Percentiles rank a stretch among this genome's conserved stretches.
phyloP scores from a whole-genome alignment of 2,797 vertebrate species.

The Coreius guichenoti region DNA sequence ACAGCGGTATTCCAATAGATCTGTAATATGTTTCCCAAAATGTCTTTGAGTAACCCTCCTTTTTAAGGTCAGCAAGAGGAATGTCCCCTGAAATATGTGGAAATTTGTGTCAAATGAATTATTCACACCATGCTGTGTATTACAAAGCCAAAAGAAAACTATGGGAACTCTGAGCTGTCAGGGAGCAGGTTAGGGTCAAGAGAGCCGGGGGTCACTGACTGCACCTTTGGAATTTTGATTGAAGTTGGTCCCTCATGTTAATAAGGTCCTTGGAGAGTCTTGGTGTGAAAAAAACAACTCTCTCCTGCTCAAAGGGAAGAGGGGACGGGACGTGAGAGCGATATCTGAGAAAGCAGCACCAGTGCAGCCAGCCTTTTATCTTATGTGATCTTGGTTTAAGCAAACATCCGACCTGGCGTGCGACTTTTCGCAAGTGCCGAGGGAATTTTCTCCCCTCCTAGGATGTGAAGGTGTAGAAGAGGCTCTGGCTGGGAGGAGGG shows the following conservation, averaged over 20 bases:
- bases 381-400: constrained; percentile 68
- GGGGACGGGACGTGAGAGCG: constrained; percentile 17
- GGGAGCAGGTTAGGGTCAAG: constrained; percentile 36
- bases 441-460: constrained; percentile 63
- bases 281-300: constrained; percentile 52
- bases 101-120: neutral
- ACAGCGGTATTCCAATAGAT: constrained; percentile 21
- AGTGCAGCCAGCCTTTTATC: constrained; percentile 60
- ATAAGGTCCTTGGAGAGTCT: constrained; percentile 52
- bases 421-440: constrained; percentile 64
- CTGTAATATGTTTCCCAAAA: constrained; percentile 35
- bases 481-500: constrained; percentile 8
- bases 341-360: constrained; percentile 57
- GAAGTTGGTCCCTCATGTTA: constrained; percentile 55
- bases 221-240: constrained; percentile 48
- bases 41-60: constrained; percentile 40
- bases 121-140: neutral
- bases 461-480: constrained; percentile 35
- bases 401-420: constrained; percentile 72
- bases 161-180: constrained; percentile 46
- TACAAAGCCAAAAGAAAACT: constrained; percentile 38
- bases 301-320: constrained; percentile 52
- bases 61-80: constrained; percentile 48
- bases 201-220: constrained; percentile 32
- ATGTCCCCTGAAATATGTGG: constrained; percentile 19